phyloP scores from a whole-genome alignment of 2,888 invertebrate genomes.

The Epistrophella euchroma region DNA sequence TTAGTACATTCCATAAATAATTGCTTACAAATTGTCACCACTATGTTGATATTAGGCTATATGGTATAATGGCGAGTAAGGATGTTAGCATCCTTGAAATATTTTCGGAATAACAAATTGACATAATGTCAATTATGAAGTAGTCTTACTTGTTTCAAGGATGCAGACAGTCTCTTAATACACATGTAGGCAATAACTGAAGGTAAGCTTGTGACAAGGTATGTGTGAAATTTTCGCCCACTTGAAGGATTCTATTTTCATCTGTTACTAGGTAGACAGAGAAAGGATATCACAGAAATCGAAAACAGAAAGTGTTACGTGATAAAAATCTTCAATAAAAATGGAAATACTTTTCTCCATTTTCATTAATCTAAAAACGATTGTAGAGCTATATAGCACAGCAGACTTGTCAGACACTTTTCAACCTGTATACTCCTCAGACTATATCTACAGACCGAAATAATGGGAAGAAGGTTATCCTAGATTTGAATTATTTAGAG shows the following conservation, averaged over 20 bases:
- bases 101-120: conserved; percentile 44
- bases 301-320: conserved; percentile 69
- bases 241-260: conserved; percentile 55
- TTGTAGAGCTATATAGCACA: conserved; percentile 28
- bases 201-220: neutral
- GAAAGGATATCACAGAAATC: conserved; percentile 44
- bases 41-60: conserved; percentile 1
- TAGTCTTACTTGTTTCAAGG: neutral
- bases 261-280: conserved; percentile 4
- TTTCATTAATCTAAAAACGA: conserved; percentile 60
- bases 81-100: conserved; percentile 22
- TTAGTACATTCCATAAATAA: conserved; percentile 45
- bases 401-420: conserved; percentile 46
- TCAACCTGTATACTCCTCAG: neutral
- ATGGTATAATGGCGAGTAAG: neutral
- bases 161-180: neutral
- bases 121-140: conserved; percentile 56
- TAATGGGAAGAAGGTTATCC: conserved; percentile 19
- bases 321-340: conserved; percentile 55
- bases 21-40: conserved; percentile 37
- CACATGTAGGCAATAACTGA: neutral
- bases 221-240: conserved; percentile 54
- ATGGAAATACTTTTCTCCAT: conserved; percentile 18
- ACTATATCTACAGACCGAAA: conserved; percentile 3
- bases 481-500: conserved; percentile 60